Evolutionary conservation across 2,113 vertebrate species (phyloP).

Genomic region (Malurus elegans): DNA sequence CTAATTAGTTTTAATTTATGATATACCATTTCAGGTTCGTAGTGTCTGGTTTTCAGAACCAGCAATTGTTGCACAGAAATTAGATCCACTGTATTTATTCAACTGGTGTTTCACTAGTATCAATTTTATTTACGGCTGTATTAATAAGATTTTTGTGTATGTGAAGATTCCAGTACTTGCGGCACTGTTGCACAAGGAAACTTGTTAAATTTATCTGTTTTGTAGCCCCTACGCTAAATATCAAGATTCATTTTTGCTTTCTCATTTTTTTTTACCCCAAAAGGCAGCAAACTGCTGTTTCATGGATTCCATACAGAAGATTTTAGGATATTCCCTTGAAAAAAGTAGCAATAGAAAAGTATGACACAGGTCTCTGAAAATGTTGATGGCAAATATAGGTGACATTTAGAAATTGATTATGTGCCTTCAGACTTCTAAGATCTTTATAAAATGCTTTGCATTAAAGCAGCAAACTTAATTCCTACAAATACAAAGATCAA

Average conservation of each 20-base stretch:
- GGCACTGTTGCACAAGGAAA: background rate
- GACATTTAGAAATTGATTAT: background rate
- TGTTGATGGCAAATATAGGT: background rate
- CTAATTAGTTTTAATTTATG: background rate
- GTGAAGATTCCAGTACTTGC: background rate
- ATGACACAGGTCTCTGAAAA: background rate
- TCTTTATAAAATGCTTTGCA: background rate
- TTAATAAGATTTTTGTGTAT: background rate
- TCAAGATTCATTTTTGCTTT: background rate
- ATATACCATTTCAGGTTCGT: background rate
- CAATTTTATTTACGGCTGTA: background rate
- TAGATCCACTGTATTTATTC: background rate
- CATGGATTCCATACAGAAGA: background rate
- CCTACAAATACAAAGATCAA: background rate
- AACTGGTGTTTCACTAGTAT: background rate
- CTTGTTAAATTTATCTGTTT: background rate
- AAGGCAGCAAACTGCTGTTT: background rate
- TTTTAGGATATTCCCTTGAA: background rate
- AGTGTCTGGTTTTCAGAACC: background rate
- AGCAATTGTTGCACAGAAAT: background rate
- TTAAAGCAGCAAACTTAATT: background rate
- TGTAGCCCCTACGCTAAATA: background rate
- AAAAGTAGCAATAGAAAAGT: background rate
- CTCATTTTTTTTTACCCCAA: background rate
- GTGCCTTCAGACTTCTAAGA: background rate